Conservation (phyloP, 2,797 vertebrate genomes). For the Cetoscarus ocellatus region DNA sequence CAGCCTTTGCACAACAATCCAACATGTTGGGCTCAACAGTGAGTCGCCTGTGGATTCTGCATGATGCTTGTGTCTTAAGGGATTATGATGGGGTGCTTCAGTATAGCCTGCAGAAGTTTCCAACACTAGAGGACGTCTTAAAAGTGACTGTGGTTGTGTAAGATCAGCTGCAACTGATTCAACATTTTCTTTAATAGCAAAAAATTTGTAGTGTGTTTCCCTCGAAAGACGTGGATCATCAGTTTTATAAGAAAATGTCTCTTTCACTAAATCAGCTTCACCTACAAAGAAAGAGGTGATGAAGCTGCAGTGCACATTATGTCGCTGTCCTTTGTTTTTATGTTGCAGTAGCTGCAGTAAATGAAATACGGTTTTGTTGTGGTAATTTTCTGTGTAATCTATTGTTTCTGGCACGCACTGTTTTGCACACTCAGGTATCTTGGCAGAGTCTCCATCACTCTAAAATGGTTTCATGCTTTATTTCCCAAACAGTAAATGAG, state of each 20-base stretch:
- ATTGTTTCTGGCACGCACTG: conserved; percentile 23
- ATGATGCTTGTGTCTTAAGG: conserved; percentile 64
- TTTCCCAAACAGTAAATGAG: conserved; percentile 11
- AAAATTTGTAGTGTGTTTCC: conserved; percentile 6
- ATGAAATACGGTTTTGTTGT: conserved; percentile 42
- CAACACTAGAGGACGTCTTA: conserved; percentile 33
- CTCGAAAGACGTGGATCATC: conserved; percentile 5
- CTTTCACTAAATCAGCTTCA: conserved; percentile 14
- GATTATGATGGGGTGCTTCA: conserved; percentile 45
- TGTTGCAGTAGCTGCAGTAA: conserved; percentile 23
- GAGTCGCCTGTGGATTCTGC: conserved; percentile 62
- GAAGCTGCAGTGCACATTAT: conserved; percentile 8
- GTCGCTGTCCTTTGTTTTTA: conserved; percentile 19
- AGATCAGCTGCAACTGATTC: conserved; percentile 41
- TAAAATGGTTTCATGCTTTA: conserved; percentile 11
- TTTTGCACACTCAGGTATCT: conserved; percentile 22
- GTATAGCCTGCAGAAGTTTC: conserved; percentile 44
- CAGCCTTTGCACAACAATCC: conserved; percentile 63
- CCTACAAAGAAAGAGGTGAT: not conserved
- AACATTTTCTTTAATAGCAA: conserved; percentile 21
- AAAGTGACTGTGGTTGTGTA: conserved; percentile 18
- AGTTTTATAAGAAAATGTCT: not conserved
- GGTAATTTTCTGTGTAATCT: conserved; percentile 40
- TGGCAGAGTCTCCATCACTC: conserved; percentile 14
- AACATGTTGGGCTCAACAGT: conserved; percentile 62